Conservation (phyloP, 1,140 invertebrate species). For the Cephus cinctus region DNA sequence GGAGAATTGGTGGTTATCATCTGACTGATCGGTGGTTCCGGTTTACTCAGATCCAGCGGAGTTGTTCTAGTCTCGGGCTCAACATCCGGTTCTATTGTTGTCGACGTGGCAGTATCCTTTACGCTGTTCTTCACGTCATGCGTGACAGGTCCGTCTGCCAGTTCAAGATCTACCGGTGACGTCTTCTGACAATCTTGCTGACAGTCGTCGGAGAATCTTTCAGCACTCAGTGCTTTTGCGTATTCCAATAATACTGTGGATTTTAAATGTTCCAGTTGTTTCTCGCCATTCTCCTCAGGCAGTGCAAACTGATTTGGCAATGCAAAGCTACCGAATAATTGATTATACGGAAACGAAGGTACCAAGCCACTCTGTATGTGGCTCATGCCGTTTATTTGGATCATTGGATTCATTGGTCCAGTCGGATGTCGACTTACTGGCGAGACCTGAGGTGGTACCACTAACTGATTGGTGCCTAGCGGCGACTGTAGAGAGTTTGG, state of each 20-base stretch:
- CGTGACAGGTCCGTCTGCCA: no score
- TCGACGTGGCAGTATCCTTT: background rate
- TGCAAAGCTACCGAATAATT: constrained; percentile 20
- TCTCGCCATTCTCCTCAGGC: constrained; percentile 9
- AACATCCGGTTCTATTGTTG: background rate
- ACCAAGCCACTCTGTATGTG: background rate
- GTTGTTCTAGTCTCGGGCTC: constrained; percentile 1
- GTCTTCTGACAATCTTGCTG: background rate
- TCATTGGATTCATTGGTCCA: constrained; percentile 11
- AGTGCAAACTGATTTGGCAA: constrained; percentile 9
- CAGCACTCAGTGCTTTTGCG: constrained; percentile 1
- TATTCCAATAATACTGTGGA: constrained; percentile 20
- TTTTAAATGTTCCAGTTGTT: constrained; percentile 18
- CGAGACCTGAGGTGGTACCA: constrained; percentile 17
- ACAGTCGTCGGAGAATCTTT: background rate
- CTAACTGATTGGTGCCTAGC: constrained; percentile 41
- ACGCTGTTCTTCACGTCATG: background rate
- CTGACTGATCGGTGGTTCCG: constrained; percentile 14
- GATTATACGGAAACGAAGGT: constrained; percentile 22
- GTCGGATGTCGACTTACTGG: constrained; percentile 13
- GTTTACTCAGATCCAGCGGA: constrained; percentile 61
- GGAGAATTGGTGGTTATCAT: background rate
- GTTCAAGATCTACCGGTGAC: background rate
- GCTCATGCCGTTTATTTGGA: constrained; percentile 2
- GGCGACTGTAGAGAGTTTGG: constrained; percentile 27